A percentile compares a stretch with the other conserved stretches of the same genome.
Conservation (phyloP, 1,140 invertebrate genomes). For the Drosophila sp. region DNA sequence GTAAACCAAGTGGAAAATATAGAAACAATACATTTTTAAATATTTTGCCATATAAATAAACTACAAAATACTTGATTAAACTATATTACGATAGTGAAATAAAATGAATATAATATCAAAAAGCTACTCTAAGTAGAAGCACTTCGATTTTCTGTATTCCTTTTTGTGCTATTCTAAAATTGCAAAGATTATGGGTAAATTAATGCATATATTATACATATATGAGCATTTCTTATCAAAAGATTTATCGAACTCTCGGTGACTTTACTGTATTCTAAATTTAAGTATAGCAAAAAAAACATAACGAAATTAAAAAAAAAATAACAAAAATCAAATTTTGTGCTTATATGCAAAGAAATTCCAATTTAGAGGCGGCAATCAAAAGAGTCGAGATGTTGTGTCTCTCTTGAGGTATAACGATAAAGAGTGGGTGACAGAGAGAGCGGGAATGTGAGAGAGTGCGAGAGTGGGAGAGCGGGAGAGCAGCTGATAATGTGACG, state of each 20-base stretch:
- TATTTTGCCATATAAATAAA: no score
- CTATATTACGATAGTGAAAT: background rate
- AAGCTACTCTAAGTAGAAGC: background rate
- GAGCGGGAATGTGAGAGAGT: background rate
- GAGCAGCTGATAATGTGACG: conserved; percentile 59
- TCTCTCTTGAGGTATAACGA: conserved; percentile 10
- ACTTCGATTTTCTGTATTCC: background rate
- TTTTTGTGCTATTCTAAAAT: no score
- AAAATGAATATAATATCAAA: background rate
- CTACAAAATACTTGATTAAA: background rate
- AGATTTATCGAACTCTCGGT: conserved; percentile 15
- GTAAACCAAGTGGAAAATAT: background rate
- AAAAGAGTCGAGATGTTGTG: conserved; percentile 26
- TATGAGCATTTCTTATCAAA: background rate
- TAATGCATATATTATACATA: background rate
- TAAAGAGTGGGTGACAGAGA: conserved; percentile 21
- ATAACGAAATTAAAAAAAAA: conserved; percentile 1
- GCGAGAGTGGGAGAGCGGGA: conserved; percentile 2
- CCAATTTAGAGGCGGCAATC: conserved; percentile 12
- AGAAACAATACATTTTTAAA: no score
- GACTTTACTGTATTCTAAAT: conserved; percentile 56
- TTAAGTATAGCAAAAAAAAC: conserved; percentile 28
- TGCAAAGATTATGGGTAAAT: no score
- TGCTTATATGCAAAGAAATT: conserved; percentile 35
- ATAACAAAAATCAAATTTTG: conserved; percentile 41